Evolutionary conservation across 2,797 vertebrate species (phyloP).

Genomic region (Caiman crocodilus): DNA sequence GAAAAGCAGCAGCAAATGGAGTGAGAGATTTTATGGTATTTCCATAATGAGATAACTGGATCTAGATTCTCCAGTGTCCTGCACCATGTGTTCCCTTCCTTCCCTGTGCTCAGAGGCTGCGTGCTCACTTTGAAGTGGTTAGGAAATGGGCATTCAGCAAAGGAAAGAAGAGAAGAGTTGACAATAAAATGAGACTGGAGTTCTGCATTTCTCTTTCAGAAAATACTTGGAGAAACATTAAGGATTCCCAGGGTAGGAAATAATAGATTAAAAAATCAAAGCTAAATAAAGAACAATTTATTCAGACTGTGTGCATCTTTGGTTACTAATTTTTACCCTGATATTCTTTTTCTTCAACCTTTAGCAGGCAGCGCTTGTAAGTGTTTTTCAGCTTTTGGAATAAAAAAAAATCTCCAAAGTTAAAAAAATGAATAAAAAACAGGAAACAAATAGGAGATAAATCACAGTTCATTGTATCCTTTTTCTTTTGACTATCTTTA

Average conservation of each 20-base stretch:
- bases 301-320: too few species aligned
- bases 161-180: neutral
- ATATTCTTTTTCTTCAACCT: neutral
- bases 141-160: too few species aligned
- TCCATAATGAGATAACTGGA: neutral
- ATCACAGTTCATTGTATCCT: neutral
- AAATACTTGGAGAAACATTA: neutral
- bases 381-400: neutral
- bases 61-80: neutral
- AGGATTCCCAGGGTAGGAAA: neutral
- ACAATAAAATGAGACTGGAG: neutral
- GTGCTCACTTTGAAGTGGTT: neutral
- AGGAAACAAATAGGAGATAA: too few species aligned
- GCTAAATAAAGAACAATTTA: too few species aligned
- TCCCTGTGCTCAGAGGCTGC: neutral
- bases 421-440: too few species aligned
- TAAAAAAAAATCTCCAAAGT: too few species aligned
- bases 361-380: neutral
- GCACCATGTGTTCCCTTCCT: rapidly evolving
- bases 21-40: too few species aligned
- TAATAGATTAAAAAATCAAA: neutral
- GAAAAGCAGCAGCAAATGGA: too few species aligned
- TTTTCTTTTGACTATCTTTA: neutral
- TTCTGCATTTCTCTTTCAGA: neutral
- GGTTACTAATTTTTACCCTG: too few species aligned